Evolutionary conservation across 1,140 invertebrate genomes (phyloP).

Genomic region (Drosophila sproati): DNA sequence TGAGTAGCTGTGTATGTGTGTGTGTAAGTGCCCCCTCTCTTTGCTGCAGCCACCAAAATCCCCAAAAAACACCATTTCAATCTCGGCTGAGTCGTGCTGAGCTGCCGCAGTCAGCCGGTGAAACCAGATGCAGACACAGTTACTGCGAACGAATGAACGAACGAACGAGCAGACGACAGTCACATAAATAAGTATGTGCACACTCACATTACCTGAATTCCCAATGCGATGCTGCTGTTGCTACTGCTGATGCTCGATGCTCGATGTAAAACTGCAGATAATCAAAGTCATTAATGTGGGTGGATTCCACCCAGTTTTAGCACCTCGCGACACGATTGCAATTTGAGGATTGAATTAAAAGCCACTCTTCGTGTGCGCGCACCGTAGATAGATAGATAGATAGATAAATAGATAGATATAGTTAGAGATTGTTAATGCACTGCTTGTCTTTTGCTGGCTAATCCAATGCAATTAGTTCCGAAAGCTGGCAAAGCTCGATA

Average conservation of each 20-base stretch:
- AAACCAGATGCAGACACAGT: conserved; percentile 36
- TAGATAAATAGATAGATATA: background rate
- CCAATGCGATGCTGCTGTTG: background rate
- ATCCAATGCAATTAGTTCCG: conserved; percentile 41
- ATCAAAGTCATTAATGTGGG: conserved; percentile 45
- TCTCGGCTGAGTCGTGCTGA: conserved; percentile 72
- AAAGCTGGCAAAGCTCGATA: background rate
- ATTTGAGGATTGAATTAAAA: conserved; percentile 24
- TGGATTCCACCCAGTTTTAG: conserved; percentile 5
- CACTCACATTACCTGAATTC: conserved; percentile 24
- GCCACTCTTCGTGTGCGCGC: background rate
- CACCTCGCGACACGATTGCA: background rate
- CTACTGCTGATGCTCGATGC: background rate
- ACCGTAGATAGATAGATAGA: too few species aligned
- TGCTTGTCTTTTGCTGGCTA: conserved; percentile 17
- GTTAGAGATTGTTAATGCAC: background rate
- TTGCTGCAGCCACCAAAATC: conserved; percentile 44
- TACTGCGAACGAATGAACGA: background rate
- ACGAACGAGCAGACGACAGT: conserved; percentile 13
- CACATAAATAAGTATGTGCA: conserved; percentile 32
- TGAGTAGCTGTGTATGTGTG: background rate
- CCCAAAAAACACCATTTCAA: conserved; percentile 69
- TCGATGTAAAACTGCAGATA: conserved; percentile 45
- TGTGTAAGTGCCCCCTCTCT: conserved; percentile 5
- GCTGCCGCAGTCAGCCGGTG: conserved; percentile 59